These are phyloP conservation scores for Orthonevra nobilis DNA, from an alignment of 2,888 invertebrate species.

Conservation along the genomic window DNA sequence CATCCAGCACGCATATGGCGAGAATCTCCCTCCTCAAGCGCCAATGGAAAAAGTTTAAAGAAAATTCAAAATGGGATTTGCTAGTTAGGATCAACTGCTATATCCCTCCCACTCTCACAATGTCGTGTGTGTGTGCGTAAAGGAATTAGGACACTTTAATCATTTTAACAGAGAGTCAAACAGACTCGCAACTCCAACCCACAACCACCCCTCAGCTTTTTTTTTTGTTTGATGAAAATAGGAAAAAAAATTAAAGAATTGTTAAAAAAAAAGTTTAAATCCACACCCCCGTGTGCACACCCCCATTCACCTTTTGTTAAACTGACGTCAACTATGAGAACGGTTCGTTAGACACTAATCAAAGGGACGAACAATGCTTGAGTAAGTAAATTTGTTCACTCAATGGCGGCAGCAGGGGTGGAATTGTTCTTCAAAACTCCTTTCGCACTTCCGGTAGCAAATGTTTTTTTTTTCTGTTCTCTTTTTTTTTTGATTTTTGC, in stretches of 20 bases:
- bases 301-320: slow-evolving; percentile 51
- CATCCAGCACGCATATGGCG: slow-evolving; percentile 31
- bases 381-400: slow-evolving; percentile 62
- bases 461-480: not conserved
- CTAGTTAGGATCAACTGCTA: not conserved
- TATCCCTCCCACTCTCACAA: not conserved
- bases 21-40: slow-evolving; percentile 8
- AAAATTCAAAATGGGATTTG: slow-evolving; percentile 11
- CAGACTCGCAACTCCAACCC: no score
- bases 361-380: slow-evolving; percentile 60
- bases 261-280: slow-evolving; percentile 48
- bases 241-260: no score
- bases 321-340: slow-evolving; percentile 56
- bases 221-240: slow-evolving; percentile 16
- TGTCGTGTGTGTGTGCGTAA: slow-evolving; percentile 7
- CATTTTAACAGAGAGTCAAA: slow-evolving; percentile 50
- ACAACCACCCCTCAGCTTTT: not conserved
- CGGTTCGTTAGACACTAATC: slow-evolving; percentile 70
- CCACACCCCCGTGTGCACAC: slow-evolving; percentile 18
- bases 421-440: slow-evolving; percentile 38
- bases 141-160: slow-evolving; percentile 56
- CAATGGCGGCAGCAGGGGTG: slow-evolving; percentile 20
- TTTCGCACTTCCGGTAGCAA: slow-evolving; percentile 63
- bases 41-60: slow-evolving; percentile 14
- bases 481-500: no score